A percentile compares a stretch with the other conserved stretches of the same genome.
These are phyloP conservation scores for Solea solea DNA, from an alignment of 2,113 vertebrate genomes.

Conservation along the genomic window DNA sequence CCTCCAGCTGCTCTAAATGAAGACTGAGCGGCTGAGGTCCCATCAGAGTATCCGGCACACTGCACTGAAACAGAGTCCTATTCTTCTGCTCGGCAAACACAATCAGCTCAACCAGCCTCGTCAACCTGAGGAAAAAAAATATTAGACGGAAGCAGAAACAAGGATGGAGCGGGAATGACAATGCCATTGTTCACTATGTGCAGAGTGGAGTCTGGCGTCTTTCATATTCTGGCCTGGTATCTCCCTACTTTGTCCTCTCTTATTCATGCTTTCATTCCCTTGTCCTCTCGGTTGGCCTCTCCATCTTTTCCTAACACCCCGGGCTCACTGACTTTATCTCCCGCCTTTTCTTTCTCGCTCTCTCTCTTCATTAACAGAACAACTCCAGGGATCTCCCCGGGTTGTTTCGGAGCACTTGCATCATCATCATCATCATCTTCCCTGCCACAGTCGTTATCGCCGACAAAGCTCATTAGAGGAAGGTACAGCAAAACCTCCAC, in stretches of 20 bases:
- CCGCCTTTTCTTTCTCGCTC: slow-evolving; percentile 10
- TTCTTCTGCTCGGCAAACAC: slow-evolving; percentile 56
- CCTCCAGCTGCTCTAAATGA: slow-evolving; percentile 54
- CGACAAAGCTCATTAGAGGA: slow-evolving; percentile 64
- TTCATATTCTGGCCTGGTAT: slow-evolving; percentile 59
- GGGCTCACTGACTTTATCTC: slow-evolving; percentile 24
- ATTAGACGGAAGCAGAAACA: slow-evolving; percentile 50
- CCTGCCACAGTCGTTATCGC: slow-evolving; percentile 58
- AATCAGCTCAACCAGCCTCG: slow-evolving; percentile 60
- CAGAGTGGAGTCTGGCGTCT: slow-evolving; percentile 43
- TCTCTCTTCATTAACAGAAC: slow-evolving; percentile 60
- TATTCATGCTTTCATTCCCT: slow-evolving; percentile 53
- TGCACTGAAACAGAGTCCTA: slow-evolving; percentile 52
- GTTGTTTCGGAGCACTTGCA: slow-evolving; percentile 73
- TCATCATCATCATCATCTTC: slow-evolving; percentile 52
- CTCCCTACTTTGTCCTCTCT: slow-evolving; percentile 43
- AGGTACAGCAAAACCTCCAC: slow-evolving; percentile 50
- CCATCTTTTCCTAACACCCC: slow-evolving; percentile 16
- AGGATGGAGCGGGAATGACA: slow-evolving; percentile 65
- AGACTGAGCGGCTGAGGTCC: slow-evolving; percentile 42
- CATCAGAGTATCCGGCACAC: slow-evolving; percentile 54
- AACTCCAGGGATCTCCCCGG: slow-evolving; percentile 68
- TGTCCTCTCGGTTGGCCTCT: slow-evolving; percentile 41
- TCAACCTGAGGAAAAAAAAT: slow-evolving; percentile 62
- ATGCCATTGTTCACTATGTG: slow-evolving; percentile 52